Conservation (phyloP, 2,797 vertebrate genomes). For the Parambassis ranga region DNA sequence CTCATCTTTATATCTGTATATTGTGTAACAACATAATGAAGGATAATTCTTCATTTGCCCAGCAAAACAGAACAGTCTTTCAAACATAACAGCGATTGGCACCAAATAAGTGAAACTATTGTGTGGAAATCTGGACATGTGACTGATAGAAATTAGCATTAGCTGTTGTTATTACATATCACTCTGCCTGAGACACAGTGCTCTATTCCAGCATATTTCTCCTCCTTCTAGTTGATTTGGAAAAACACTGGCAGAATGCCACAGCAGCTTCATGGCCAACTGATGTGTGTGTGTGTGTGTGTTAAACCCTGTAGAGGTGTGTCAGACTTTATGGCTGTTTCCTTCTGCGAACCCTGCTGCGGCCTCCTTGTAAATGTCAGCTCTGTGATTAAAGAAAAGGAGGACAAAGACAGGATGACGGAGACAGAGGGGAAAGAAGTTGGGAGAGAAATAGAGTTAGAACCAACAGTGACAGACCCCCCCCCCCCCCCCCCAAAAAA, state of each 20-base stretch:
- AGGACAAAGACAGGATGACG: conserved; percentile 9
- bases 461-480: conserved; percentile 13
- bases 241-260: conserved; percentile 38
- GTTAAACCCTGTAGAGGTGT: conserved; percentile 21
- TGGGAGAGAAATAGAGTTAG: conserved; percentile 3
- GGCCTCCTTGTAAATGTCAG: conserved; percentile 56
- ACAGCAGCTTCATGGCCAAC: conserved; percentile 2
- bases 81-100: conserved; percentile 17
- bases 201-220: conserved; percentile 44
- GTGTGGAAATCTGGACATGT: conserved; percentile 48
- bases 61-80: conserved; percentile 2
- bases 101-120: neutral
- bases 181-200: conserved; percentile 3
- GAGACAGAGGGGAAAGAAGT: neutral
- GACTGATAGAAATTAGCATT: conserved; percentile 42
- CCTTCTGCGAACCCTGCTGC: conserved; percentile 34
- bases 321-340: conserved; percentile 29
- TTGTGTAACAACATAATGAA: neutral
- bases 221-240: conserved; percentile 22
- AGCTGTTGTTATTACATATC: conserved; percentile 54
- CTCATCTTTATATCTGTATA: neutral
- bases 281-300: conserved; percentile 1
- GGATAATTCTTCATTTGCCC: neutral
- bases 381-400: conserved; percentile 20
- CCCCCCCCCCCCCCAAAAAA: too few species aligned